phyloP scores from a whole-genome alignment of 2,113 vertebrate genomes.

The Hemiprocne comata region DNA sequence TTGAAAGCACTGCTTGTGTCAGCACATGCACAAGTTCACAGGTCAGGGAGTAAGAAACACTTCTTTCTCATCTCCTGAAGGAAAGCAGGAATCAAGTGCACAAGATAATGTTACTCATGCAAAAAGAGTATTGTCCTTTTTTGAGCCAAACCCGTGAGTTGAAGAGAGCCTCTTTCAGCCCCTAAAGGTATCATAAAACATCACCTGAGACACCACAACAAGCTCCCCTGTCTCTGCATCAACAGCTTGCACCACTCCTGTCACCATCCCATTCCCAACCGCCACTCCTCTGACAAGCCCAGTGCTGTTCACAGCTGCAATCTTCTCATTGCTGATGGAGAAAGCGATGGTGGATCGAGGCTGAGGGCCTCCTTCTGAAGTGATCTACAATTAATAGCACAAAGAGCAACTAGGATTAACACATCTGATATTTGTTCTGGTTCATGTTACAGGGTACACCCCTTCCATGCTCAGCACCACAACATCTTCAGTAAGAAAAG shows the following conservation, averaged over 20 bases:
- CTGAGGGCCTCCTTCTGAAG: constrained; percentile 94
- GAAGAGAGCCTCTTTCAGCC: background rate
- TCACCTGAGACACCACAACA: constrained; percentile 89
- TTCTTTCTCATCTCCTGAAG: background rate
- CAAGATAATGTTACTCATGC: background rate
- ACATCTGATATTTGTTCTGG: background rate
- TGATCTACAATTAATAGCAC: constrained; percentile 77
- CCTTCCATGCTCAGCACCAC: background rate
- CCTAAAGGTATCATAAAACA: background rate
- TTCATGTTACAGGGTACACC: background rate
- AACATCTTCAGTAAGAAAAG: background rate
- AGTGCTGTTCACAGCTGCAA: constrained; percentile 79
- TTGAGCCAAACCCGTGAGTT: background rate
- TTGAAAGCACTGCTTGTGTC: background rate
- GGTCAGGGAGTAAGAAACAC: background rate
- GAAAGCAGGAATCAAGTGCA: background rate
- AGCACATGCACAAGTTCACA: background rate
- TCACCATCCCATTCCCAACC: constrained; percentile 83
- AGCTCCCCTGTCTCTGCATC: constrained; percentile 91
- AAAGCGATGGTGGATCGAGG: constrained; percentile 95
- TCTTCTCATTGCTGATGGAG: constrained; percentile 79
- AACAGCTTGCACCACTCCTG: constrained; percentile 88
- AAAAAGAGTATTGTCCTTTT: background rate
- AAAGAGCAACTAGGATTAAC: background rate
- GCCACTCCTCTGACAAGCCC: constrained; percentile 84